Percentiles rank a stretch among this genome's conserved stretches.
Conservation (phyloP, 2,113 vertebrate species). For the Paraplagusia blochii region DNA sequence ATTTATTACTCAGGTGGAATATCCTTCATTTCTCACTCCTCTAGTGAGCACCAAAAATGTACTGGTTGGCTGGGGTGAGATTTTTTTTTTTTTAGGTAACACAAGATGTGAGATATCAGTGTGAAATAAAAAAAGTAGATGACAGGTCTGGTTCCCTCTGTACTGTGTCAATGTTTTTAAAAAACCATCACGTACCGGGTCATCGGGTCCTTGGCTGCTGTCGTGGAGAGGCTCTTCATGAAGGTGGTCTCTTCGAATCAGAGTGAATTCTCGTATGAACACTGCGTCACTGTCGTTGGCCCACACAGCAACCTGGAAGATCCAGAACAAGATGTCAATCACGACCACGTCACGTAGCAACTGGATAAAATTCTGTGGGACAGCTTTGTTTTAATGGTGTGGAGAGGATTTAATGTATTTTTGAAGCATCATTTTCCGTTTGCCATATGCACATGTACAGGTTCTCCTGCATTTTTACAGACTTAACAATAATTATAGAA, state of each 20-base stretch:
- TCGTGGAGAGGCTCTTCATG: conserved; percentile 86
- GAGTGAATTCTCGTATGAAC: conserved; percentile 92
- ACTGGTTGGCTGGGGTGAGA: conserved; percentile 28
- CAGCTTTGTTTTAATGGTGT: too few relatives aligned
- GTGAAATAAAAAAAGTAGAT: background rate
- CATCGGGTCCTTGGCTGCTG: conserved; percentile 84
- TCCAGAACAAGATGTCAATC: background rate
- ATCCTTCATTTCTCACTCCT: conserved; percentile 30
- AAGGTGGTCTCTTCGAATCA: conserved; percentile 86
- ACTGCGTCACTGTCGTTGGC: conserved; percentile 84
- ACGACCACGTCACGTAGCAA: background rate
- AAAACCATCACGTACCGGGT: conserved; percentile 74
- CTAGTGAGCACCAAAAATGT: conserved; percentile 27
- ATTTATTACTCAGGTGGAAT: conserved; percentile 41
- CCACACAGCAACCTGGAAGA: conserved; percentile 77
- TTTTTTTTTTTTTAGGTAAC: conserved; percentile 13
- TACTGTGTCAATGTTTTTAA: background rate
- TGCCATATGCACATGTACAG: too few relatives aligned
- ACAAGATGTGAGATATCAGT: background rate
- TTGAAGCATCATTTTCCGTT: too few relatives aligned
- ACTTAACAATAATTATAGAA: too few relatives aligned
- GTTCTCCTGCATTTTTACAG: too few relatives aligned
- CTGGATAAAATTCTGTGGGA: background rate
- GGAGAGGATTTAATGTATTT: too few relatives aligned
- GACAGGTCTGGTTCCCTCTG: background rate